Evolutionary conservation across 2,797 vertebrate species (phyloP).

Genomic region (Siniperca scherzeri): DNA sequence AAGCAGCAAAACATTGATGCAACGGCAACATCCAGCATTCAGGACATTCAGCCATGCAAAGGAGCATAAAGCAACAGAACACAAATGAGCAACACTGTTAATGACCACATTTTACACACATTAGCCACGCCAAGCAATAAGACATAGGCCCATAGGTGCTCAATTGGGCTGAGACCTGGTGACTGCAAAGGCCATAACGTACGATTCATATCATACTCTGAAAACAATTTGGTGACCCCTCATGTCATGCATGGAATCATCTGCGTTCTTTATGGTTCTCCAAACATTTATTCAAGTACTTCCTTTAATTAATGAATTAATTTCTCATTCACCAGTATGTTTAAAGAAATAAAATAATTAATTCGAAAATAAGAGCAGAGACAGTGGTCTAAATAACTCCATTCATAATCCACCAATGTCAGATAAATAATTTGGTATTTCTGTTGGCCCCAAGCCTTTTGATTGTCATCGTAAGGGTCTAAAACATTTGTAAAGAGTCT

Average conservation of each 20-base stretch:
- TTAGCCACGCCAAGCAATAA: not conserved
- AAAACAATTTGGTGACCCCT: not conserved
- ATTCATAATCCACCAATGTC: not conserved
- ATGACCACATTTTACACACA: not conserved
- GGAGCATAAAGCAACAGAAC: not conserved
- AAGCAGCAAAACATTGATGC: not conserved
- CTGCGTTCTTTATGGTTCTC: not conserved
- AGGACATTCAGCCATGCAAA: not conserved
- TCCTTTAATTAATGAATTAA: not conserved
- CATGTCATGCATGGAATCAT: not conserved
- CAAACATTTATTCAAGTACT: not conserved
- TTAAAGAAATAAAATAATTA: not conserved
- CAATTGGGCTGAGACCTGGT: not conserved
- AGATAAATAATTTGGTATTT: not conserved
- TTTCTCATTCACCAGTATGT: not conserved
- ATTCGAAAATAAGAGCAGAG: not conserved
- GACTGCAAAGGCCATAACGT: no score
- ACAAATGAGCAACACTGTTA: constrained; percentile 2
- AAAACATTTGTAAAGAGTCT: not conserved
- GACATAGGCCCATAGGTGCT: not conserved
- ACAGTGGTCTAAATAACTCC: not conserved
- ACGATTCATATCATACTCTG: not conserved
- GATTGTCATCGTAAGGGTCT: not conserved
- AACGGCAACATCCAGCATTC: constrained; percentile 4
- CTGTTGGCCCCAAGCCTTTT: not conserved